phyloP scores from a whole-genome alignment of 37 sponge, comb jelly and placozoan genomes.

The Corticium candelabrum region DNA sequence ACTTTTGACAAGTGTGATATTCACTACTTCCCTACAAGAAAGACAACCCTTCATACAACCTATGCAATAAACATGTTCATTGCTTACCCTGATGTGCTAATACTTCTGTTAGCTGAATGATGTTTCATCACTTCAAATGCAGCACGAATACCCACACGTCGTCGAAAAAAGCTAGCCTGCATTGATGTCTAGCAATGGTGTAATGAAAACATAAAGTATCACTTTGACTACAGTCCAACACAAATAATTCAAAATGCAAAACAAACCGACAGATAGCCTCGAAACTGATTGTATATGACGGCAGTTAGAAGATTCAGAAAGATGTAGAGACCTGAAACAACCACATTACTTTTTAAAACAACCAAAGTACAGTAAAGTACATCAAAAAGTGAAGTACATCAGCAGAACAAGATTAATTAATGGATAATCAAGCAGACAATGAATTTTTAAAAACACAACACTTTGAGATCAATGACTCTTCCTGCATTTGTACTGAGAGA shows the following conservation, averaged over 20 bases:
- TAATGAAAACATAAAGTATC: background rate
- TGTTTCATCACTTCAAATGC: slow-evolving; percentile 68
- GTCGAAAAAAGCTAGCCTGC: slow-evolving; percentile 60
- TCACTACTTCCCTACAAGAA: background rate
- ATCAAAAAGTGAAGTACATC: too few relatives aligned
- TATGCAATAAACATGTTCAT: too few relatives aligned
- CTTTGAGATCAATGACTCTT: too few relatives aligned
- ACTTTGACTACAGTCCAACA: background rate
- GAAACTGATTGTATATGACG: slow-evolving; percentile 90
- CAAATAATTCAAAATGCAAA: background rate
- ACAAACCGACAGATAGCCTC: slow-evolving; percentile 43
- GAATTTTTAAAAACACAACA: too few relatives aligned
- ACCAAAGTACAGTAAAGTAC: too few relatives aligned
- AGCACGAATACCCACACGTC: slow-evolving; percentile 70
- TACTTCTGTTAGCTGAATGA: too few relatives aligned
- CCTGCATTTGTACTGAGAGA: too few relatives aligned
- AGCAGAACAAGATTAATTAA: too few relatives aligned
- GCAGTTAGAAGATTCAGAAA: slow-evolving; percentile 89
- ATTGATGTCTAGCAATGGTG: slow-evolving; percentile 54
- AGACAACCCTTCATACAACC: too few relatives aligned
- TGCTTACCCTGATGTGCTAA: too few relatives aligned
- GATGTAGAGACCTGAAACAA: slow-evolving; percentile 45
- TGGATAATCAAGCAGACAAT: too few relatives aligned
- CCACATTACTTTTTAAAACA: too few relatives aligned
- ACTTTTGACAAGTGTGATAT: background rate